Conservation (phyloP, 1,140 invertebrate species). For the Anoplolepis gracilipes region DNA sequence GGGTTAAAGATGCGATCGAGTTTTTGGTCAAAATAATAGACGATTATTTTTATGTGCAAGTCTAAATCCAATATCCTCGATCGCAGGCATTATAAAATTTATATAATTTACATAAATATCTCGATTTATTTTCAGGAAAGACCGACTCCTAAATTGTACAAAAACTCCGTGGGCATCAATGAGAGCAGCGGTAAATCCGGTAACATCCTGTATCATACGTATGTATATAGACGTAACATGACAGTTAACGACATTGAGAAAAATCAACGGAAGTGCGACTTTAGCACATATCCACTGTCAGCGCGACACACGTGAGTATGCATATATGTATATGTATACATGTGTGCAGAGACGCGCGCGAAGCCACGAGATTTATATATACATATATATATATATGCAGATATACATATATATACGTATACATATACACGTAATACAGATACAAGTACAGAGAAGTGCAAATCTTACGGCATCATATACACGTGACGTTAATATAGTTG, state of each 20-base stretch:
- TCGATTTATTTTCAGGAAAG: background rate
- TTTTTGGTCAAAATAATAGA: conserved; percentile 7
- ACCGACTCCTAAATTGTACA: conserved; percentile 25
- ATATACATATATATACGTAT: conserved; percentile 72
- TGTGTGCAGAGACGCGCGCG: conserved; percentile 3
- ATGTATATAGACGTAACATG: conserved; percentile 73
- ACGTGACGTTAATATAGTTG: conserved; percentile 80
- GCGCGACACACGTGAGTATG: conserved; percentile 55
- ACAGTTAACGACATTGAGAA: conserved; percentile 82
- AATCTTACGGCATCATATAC: conserved; percentile 80
- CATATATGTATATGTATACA: conserved; percentile 37
- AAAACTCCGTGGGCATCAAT: conserved; percentile 2
- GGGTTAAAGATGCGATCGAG: background rate
- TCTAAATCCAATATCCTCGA: conserved; percentile 1
- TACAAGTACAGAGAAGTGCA: conserved; percentile 83
- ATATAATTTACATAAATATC: too few species aligned
- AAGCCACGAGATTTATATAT: conserved; percentile 47
- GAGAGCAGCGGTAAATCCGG: conserved; percentile 6
- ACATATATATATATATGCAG: conserved; percentile 68
- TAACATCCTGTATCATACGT: conserved; percentile 67
- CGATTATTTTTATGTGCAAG: conserved; percentile 28
- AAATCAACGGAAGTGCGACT: conserved; percentile 80
- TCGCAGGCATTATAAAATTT: background rate
- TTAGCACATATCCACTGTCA: conserved; percentile 82
- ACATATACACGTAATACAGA: conserved; percentile 73